Evolutionary conservation across 2,888 invertebrate genomes (phyloP), one percentile per base, ranked within the genome.

Genomic region (Melieria picta): DNA sequence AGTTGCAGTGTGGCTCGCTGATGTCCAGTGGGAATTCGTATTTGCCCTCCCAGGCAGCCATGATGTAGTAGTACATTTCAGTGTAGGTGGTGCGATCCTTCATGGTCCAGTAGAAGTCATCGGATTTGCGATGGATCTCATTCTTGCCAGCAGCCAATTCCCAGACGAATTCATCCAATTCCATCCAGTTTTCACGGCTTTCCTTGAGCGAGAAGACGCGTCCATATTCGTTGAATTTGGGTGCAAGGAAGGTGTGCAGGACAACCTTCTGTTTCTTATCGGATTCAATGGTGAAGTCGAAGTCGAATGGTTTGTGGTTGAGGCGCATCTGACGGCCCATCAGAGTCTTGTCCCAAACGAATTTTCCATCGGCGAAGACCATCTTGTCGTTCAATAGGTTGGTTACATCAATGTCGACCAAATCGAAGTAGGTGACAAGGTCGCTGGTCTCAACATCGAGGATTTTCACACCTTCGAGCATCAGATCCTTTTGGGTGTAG

Each of bases 371-470:
- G 13, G 62, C 74, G 75, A 80, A 79, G 11, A 73, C 71, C 77
- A 78, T 78, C 52, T 79, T 77, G 60, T 79, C 78, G 73, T 79
- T 80, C 69, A 79, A 63, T 66, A 81, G 73, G 62, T 77, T 80
- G 68, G 77, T 89, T 6, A 93, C 86, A 78, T 91, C 91, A 72
- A 90, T 81, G 80, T 90, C 89, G 79, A 87, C 89, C 72, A 91
- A 81, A 76, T 92, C 92, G 83, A 91, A 92, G 87, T 89, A 92
- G 10, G 93, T 93, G 48, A 90, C 86, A 13, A 93, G 85, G 74
- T 91, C 90, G 77, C 90, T 91, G 67, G 91, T 88, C 4, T 90
- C 88, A n/a, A 93, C 90, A 74, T 89, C 89, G 74, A 90, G 85
- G 75, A 93, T 89, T 65, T 86, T 83, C 5, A 93, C 91, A 30